Evolutionary conservation across 2,888 invertebrate species (phyloP).

Genomic region (Drosophila crucigera): DNA sequence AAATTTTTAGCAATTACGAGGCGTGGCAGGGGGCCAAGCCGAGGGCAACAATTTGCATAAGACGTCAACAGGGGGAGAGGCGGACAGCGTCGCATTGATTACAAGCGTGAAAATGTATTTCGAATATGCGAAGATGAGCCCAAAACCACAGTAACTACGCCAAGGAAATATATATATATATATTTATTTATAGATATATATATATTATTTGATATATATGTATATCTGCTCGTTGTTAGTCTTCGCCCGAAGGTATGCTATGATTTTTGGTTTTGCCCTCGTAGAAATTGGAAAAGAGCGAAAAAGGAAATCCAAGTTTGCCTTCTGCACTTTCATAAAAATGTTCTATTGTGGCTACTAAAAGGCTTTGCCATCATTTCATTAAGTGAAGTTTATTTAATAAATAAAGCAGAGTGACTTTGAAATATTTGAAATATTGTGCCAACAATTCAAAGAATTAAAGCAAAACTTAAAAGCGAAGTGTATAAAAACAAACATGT

Average conservation of each 20-base stretch:
- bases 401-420: neutral
- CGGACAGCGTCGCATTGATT: constrained; percentile 63
- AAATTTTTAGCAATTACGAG: constrained; percentile 73
- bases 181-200: constrained; percentile 5
- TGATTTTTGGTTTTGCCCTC: constrained; percentile 45
- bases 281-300: constrained; percentile 1
- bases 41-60: constrained; percentile 71
- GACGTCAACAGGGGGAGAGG: constrained; percentile 34
- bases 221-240: constrained; percentile 40
- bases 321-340: constrained; percentile 8
- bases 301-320: constrained; percentile 10
- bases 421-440: neutral
- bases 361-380: constrained; percentile 12
- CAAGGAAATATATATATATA: constrained; percentile 13
- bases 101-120: constrained; percentile 75
- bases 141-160: constrained; percentile 21
- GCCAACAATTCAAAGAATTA: neutral
- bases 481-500: neutral
- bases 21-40: constrained; percentile 40
- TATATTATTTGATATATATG: constrained; percentile 11
- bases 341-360: constrained; percentile 6
- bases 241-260: constrained; percentile 66
- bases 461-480: neutral
- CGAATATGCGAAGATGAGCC: constrained; percentile 62
- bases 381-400: constrained; percentile 14